Base-by-base conservation (phyloP, 2,888 invertebrate species). In the Byasa hedistus region DNA sequence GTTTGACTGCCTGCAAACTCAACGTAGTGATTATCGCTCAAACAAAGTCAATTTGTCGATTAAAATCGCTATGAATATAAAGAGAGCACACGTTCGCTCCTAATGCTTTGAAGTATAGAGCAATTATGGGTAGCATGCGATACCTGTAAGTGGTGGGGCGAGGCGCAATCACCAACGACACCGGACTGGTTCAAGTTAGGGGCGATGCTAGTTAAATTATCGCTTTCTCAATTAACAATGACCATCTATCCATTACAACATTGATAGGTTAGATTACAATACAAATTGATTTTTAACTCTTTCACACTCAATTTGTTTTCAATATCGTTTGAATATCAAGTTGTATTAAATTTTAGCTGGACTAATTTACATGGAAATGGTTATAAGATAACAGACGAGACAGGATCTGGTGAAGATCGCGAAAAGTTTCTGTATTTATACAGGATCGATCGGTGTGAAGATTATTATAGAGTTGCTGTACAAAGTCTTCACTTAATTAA, bases 91-190 rank as follows among this genome's bases (percentile, higher is more conserved):
- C 67, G 57, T 27, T 44, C 48, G 32, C 48, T 21, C 27, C 23
- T 60, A 54, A 63, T 63, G 39, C 17, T 56, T 59, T 59, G 64
- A 65, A 54, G 56, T 65, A 66, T 63, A 48, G 56, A 66, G 52
- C 60, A 59, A 65, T 65, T 68, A 68, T 64, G 55, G 55, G 61
- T 36, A 61, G 64, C 64, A 64, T 58, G 61, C 57, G 24, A 61
- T 64, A 39, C 48, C 57, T 54, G 44, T 64, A 56, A 56, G 64
- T 57, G 39, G 39, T 12, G 51, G 44, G 51, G 24, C 59, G 64
- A 51, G 57, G 22, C 21, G 61, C 62, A 66, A 67, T 67, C 64
- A 64, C 56, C 56, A 63, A 27, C 48, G 58, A 66, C 62, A 63
- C 39, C 21, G 59, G 60, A 55, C 56, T 22, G 23, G 51, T 60